Evolutionary conservation across 30 jellyfish, hydroid and myxozoan species (phyloP), one percentile per base, ranked within the genome.

Genomic region (Catostylus mosaicus): DNA sequence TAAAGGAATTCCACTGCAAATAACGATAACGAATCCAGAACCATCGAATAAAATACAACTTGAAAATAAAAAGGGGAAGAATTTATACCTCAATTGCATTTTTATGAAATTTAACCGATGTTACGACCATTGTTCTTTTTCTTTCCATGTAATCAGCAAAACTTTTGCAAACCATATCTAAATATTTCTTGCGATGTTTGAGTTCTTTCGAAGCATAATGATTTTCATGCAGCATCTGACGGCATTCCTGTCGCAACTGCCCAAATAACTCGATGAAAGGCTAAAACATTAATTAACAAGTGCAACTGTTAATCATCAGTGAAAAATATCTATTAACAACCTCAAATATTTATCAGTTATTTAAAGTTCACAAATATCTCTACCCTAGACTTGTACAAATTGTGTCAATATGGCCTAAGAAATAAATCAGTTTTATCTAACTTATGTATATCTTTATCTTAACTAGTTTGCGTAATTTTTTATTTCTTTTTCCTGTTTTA

Each of bases 71-170:
- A 65, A 37, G 59, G 56, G 18, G 59, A 24, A 50, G 11, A 56
- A 16, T 3, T 1, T 33, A 0, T 52, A 87, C 96, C 96, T 87
- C 96, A 14, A 63, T 68, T 0, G 96, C 89, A 69, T 78, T 57
- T 26, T 73, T 79, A 51, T 87, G 96, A 71, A 87, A 87, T 30
- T 77, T 77, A 62, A 87, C 89, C 16, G 96, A 87, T 29, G 79
- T 31, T 3, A 71, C 1, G 26, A 87, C 51, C 84, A 87, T 73
- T 24, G 72, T 40, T 81, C 96, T 78, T 33, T 78, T 87, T 69
- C 62, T 77, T 60, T 78, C 96, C 88, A 77, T 77, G 63, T 87
- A 87, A 68, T 87, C 96, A 54, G 96, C 91, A 77, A 77, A 87
- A 72, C 91, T 77, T 64, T 78, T 87, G 78, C 91, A 87, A 22